Evolutionary conservation across 1,140 invertebrate genomes (phyloP).

Genomic region (Paramacrobiotus metropolitanus): DNA sequence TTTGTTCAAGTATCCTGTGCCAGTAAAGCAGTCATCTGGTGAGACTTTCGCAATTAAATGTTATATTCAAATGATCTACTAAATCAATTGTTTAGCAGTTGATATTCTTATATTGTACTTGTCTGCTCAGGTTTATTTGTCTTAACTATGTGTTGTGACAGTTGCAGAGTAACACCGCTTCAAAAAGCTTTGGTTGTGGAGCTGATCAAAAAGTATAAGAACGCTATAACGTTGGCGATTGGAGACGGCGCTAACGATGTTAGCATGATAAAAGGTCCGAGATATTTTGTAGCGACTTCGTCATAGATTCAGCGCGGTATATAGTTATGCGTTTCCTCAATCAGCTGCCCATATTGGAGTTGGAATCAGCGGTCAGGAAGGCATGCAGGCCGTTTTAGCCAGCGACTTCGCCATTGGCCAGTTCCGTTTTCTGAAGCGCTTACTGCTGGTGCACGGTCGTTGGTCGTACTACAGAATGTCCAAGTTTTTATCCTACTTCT

Average conservation of each 20-base stretch:
- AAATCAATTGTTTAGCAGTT: neutral
- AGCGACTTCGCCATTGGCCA: constrained; percentile 94
- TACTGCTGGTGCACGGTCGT: constrained; percentile 85
- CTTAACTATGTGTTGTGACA: constrained; percentile 6
- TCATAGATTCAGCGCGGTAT: neutral
- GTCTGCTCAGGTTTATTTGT: constrained; percentile 1
- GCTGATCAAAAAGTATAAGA: constrained; percentile 75
- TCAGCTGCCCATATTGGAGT: constrained; percentile 94
- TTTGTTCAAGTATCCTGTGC: no score
- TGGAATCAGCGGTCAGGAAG: constrained; percentile 90
- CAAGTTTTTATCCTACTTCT: constrained; percentile 96
- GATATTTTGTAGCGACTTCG: neutral
- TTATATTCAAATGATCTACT: neutral
- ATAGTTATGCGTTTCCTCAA: constrained; percentile 14
- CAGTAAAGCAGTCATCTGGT: no score
- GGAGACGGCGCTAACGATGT: constrained; percentile 98
- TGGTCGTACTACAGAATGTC: constrained; percentile 86
- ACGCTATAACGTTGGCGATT: constrained; percentile 76
- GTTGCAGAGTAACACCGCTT: neutral
- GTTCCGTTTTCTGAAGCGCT: constrained; percentile 78
- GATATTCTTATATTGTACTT: neutral
- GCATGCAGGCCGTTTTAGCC: constrained; percentile 87
- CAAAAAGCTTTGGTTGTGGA: constrained; percentile 70
- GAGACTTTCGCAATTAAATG: neutral
- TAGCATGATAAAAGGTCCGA: constrained; percentile 91